Base-by-base conservation (phyloP, 2,113 vertebrate genomes). In the Rynchops niger region DNA sequence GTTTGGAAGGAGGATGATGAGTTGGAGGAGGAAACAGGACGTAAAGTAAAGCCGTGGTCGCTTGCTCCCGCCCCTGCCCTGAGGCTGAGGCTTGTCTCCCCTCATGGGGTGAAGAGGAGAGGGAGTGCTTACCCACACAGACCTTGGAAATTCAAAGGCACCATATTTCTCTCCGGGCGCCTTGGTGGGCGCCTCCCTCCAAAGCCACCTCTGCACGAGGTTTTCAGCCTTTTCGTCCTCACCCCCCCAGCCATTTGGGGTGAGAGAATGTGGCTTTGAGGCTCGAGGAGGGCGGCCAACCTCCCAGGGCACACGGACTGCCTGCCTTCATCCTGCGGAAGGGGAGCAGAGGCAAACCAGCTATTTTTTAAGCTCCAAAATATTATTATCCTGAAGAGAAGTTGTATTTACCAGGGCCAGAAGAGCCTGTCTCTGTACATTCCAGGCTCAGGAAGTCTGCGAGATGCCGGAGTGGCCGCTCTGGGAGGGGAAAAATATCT, bases 11-110 rank as follows among this genome's bases (percentile, higher is more conserved):
- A 47, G 49, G 47, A 27, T 2, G 65, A 53, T 8, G 71, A 47
- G 12, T 6, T 70, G 25, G 12, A 47, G 45, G 52, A 67, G 23
- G 27, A 76, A 74, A 56, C 0, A 1, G 34, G 42, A 25, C 36
- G 3, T 2, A 38, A 32, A n/a, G 3, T 2, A 38, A 32, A n/a
- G 32, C 34, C 0, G 0, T 12, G 12, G 36, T 45, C 7, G 3
- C 20, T 4, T 52, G n/a, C 40, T 56, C 17, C 34, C 1, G 0
- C 21, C 26, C 29, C 13, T 63, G 49, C 38, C 29, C n/a, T 23
- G 50, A 42, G 15, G 16, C 4, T 74, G 34, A 17, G 34, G 25
- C 55, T 65, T 19, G n/a, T 58, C 34, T 58, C 34, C 47, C 47
- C 21, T 19, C 34, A 0, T 4, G 42, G 45, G 18, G 19, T 22